Evolutionary conservation across 2,113 vertebrate genomes (phyloP).

Genomic region (Natator depressus): DNA sequence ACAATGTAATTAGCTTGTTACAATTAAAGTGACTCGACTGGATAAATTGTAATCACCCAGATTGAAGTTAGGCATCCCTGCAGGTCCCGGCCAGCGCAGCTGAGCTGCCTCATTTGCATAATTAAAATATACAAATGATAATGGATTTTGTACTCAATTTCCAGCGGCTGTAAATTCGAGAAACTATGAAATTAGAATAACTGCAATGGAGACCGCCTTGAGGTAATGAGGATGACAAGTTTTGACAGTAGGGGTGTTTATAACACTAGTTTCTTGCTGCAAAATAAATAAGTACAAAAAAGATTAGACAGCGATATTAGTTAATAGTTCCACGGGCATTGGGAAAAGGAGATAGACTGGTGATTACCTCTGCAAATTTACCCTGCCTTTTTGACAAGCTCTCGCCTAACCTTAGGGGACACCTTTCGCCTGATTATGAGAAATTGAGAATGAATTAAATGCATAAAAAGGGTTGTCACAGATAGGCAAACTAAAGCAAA

Average conservation of each 20-base stretch:
- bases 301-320: slow-evolving; percentile 90
- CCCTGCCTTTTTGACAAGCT: slow-evolving; percentile 87
- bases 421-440: slow-evolving; percentile 96
- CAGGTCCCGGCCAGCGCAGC: slow-evolving; percentile 96
- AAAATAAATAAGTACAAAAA: slow-evolving; percentile 87
- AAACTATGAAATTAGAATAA: slow-evolving; percentile 99
- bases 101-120: slow-evolving; percentile 99
- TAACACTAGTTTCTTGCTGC: slow-evolving; percentile 80
- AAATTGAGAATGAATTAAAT: slow-evolving; percentile 99
- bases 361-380: slow-evolving; percentile 97
- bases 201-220: slow-evolving; percentile 89
- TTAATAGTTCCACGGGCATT: slow-evolving; percentile 87
- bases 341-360: slow-evolving; percentile 87
- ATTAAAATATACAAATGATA: slow-evolving; percentile 99
- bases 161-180: slow-evolving; percentile 99
- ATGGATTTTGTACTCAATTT: slow-evolving; percentile 99
- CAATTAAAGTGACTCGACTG: slow-evolving; percentile 99
- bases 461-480: slow-evolving; percentile 95
- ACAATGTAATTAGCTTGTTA: slow-evolving; percentile 99
- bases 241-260: slow-evolving; percentile 88
- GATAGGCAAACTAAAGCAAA: slow-evolving; percentile 87
- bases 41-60: slow-evolving; percentile 99
- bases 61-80: slow-evolving; percentile 99
- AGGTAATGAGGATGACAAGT: slow-evolving; percentile 90
- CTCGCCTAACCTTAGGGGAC: slow-evolving; percentile 94